Conservation (phyloP, 2,113 vertebrate species). For the Ramphastos sulfuratus region DNA sequence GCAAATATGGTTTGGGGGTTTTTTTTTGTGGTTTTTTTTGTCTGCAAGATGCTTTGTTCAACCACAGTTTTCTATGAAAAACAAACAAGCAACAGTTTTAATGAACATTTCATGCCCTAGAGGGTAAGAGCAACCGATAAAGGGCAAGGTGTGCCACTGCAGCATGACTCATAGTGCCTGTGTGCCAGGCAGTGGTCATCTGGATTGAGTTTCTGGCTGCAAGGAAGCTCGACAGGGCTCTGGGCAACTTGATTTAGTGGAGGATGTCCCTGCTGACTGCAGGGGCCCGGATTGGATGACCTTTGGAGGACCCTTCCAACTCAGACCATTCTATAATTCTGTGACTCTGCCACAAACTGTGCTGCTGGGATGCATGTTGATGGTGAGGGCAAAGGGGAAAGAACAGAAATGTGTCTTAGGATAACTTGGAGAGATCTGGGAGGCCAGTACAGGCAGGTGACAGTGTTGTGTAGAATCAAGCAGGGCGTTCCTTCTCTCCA, state of each 20-base stretch:
- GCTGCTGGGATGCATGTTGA: not conserved
- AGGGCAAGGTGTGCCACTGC: not conserved
- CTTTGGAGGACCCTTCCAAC: too few species aligned
- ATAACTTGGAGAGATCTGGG: not conserved
- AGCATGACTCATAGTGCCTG: not conserved
- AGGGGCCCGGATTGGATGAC: too few species aligned
- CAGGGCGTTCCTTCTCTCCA: not conserved
- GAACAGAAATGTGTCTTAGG: not conserved
- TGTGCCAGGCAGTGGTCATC: not conserved
- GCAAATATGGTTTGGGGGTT: rapidly evolving
- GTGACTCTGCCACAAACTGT: not conserved
- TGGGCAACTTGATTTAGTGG: too few species aligned
- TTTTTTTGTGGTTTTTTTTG: not conserved
- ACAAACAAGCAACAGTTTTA: not conserved
- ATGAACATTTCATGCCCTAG: not conserved
- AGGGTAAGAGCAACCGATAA: not conserved
- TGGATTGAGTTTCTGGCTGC: not conserved
- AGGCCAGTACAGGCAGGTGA: not conserved
- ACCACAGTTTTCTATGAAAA: not conserved
- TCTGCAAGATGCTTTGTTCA: not conserved
- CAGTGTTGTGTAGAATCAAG: not conserved
- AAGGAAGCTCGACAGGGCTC: not conserved
- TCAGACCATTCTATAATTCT: too few species aligned
- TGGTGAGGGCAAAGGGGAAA: not conserved
- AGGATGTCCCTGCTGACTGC: too few species aligned